These are phyloP conservation scores for Temnopleurus reevesii DNA, from an alignment of 53 echinoderm and acorn worm species.

Conservation along the genomic window DNA sequence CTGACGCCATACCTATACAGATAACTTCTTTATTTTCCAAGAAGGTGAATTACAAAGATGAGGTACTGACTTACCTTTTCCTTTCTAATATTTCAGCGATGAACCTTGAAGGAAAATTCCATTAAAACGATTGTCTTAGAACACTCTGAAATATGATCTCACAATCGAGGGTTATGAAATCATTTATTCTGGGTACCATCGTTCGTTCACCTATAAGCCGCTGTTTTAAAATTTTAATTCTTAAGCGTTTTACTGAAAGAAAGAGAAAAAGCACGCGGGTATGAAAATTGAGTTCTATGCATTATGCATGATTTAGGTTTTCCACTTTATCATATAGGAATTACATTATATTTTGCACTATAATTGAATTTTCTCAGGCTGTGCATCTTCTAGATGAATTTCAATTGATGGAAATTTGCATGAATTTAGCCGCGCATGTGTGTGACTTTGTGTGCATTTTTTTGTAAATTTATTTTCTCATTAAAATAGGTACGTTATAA, in stretches of 20 bases:
- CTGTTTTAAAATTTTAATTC: not conserved
- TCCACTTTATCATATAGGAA: not conserved
- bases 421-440: no score
- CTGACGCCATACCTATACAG: not conserved
- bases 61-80: not conserved
- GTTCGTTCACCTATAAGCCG: not conserved
- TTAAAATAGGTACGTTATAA: no score
- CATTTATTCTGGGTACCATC: not conserved
- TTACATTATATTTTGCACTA: no score
- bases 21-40: not conserved
- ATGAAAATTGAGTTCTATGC: not conserved
- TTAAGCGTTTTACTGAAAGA: not conserved
- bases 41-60: constrained; percentile 8
- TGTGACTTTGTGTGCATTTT: no score
- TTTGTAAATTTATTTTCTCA: no score
- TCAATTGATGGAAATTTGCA: no score
- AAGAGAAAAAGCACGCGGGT: no score
- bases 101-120: constrained; percentile 9
- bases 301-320: not conserved
- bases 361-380: no score
- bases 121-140: constrained; percentile 19
- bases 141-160: not conserved
- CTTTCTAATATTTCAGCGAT: not conserved
- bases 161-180: not conserved
- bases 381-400: no score